Conservation (phyloP, 2,888 invertebrate genomes). For the Endotricha flammealis region DNA sequence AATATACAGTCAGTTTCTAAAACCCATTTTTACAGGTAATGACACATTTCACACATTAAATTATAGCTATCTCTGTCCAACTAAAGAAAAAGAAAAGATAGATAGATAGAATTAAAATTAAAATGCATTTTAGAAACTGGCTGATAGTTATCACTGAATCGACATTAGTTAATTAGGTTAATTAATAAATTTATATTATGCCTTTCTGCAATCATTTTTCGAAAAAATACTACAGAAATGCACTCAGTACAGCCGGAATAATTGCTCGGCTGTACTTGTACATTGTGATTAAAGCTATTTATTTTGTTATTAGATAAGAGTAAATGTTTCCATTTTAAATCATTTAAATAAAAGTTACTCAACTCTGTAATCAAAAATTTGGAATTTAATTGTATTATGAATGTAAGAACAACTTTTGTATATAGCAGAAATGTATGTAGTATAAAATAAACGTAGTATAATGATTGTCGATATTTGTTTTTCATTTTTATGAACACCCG, state of each 20-base stretch:
- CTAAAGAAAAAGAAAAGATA: too few species aligned
- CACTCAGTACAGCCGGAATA: conserved; percentile 37
- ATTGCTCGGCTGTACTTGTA: conserved; percentile 38
- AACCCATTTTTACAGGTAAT: too few species aligned
- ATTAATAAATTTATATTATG: conserved; percentile 44
- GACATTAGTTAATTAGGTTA: conserved; percentile 38
- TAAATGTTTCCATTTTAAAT: conserved; percentile 33
- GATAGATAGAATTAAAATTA: too few species aligned
- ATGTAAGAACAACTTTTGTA: conserved; percentile 59
- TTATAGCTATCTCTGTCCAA: too few species aligned
- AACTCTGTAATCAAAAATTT: conserved; percentile 25
- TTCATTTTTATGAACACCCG: conserved; percentile 7
- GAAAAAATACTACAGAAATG: conserved; percentile 59
- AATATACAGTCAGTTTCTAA: too few species aligned
- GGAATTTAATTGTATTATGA: conserved; percentile 30
- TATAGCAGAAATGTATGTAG: conserved; percentile 56
- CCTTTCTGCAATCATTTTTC: conserved; percentile 73
- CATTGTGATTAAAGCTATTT: conserved; percentile 61
- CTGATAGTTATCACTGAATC: conserved; percentile 25
- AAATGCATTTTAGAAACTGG: too few species aligned
- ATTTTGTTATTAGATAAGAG: conserved; percentile 60
- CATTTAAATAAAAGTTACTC: conserved; percentile 22
- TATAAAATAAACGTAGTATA: conserved; percentile 66
- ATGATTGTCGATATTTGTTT: conserved; percentile 56
- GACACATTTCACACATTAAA: too few species aligned